phyloP scores from a whole-genome alignment of 2,888 invertebrate species.

The Plebejus melissa region DNA sequence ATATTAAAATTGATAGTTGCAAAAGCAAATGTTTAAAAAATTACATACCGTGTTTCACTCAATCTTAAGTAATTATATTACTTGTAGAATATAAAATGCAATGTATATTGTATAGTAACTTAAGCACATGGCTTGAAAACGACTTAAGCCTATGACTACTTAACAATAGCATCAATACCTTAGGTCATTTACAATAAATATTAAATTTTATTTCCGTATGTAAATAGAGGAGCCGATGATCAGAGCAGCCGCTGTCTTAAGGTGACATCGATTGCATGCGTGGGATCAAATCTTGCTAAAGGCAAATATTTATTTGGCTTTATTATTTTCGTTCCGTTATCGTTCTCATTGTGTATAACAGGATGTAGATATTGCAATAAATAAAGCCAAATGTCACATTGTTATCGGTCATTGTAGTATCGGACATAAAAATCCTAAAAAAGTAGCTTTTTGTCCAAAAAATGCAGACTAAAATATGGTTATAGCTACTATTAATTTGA shows the following conservation, averaged over 20 bases:
- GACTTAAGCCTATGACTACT: neutral
- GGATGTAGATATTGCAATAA: conserved; percentile 21
- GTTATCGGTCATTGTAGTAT: conserved; percentile 13
- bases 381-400: conserved; percentile 6
- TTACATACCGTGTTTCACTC: no score
- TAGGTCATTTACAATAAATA: conserved; percentile 21
- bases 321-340: conserved; percentile 20
- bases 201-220: conserved; percentile 1
- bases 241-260: conserved; percentile 17
- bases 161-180: conserved; percentile 1
- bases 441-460: neutral
- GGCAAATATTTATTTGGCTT: conserved; percentile 21
- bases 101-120: no score
- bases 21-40: no score
- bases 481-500: neutral
- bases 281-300: conserved; percentile 25
- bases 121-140: no score
- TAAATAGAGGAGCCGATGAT: conserved; percentile 14
- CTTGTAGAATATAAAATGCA: no score
- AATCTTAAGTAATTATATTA: no score
- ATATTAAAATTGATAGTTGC: no score
- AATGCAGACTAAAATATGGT: conserved; percentile 1
- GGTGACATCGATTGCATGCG: conserved; percentile 13
- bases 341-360: conserved; percentile 11
- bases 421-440: conserved; percentile 16